These are phyloP conservation scores for Leptinotarsa undecemlineata DNA, from an alignment of 1,140 invertebrate species.

Conservation along the genomic window DNA sequence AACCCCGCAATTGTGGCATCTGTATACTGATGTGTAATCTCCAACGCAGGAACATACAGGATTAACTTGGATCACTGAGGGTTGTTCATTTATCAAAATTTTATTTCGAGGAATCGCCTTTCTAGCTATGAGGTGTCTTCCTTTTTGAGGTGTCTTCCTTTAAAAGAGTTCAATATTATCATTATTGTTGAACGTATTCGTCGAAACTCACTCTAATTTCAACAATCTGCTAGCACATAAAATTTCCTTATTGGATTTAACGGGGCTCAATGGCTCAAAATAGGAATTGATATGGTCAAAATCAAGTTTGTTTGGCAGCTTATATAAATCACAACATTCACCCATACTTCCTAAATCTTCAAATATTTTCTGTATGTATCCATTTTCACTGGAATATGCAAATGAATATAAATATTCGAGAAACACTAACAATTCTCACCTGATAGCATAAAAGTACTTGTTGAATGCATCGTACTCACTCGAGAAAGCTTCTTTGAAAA, in stretches of 20 bases:
- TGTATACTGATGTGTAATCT: slow-evolving; percentile 13
- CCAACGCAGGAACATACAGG: slow-evolving; percentile 29
- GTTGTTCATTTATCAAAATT: slow-evolving; percentile 31
- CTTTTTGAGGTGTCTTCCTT: slow-evolving; percentile 16
- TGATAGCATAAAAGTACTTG: slow-evolving; percentile 30
- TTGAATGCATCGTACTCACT: slow-evolving; percentile 29
- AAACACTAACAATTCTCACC: slow-evolving; percentile 22
- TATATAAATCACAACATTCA: slow-evolving; percentile 13
- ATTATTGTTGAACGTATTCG: neutral
- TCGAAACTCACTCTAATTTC: slow-evolving; percentile 20
- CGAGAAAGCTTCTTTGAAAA: slow-evolving; percentile 15
- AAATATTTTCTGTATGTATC: slow-evolving; percentile 8
- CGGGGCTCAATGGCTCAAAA: neutral
- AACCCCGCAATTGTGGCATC: slow-evolving; percentile 34
- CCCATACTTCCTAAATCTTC: slow-evolving; percentile 4
- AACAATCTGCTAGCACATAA: slow-evolving; percentile 1
- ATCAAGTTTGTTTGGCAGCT: neutral
- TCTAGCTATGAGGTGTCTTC: slow-evolving; percentile 24
- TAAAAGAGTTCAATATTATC: no score
- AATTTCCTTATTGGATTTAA: neutral
- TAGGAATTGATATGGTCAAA: neutral
- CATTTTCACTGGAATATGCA: slow-evolving; percentile 19
- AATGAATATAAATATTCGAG: neutral
- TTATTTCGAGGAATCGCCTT: slow-evolving; percentile 14
- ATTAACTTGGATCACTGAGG: slow-evolving; percentile 32